Evolutionary conservation across 2,888 invertebrate species (phyloP).

Genomic region (Apotomis turbidana): DNA sequence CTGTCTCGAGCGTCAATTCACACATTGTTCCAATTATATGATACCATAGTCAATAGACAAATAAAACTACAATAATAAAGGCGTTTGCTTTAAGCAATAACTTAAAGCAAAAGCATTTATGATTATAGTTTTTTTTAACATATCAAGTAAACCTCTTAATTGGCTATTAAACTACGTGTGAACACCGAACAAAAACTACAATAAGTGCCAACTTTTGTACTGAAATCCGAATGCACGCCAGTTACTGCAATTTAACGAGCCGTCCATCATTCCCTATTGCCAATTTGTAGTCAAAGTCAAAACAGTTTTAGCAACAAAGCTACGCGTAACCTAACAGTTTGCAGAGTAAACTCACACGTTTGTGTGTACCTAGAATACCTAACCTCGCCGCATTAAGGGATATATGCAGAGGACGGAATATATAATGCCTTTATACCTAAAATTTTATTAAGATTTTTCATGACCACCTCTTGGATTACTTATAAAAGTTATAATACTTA

Average conservation of each 20-base stretch:
- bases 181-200: background rate
- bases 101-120: no score
- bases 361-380: background rate
- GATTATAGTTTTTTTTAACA: no score
- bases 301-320: slow-evolving; percentile 12
- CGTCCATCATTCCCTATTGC: slow-evolving; percentile 2
- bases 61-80: no score
- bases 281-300: slow-evolving; percentile 17
- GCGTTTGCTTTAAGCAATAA: no score
- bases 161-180: background rate
- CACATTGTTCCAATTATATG: no score
- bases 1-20: no score
- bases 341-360: slow-evolving; percentile 10
- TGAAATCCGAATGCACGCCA: background rate
- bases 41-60: no score
- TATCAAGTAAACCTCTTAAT: background rate
- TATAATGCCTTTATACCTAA: no score
- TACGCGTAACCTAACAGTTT: slow-evolving; percentile 8
- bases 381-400: background rate
- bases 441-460: no score
- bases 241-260: background rate
- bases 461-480: no score
- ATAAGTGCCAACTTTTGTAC: background rate
- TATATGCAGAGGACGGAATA: no score
- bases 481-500: no score